Base-by-base conservation (phyloP, 2,113 vertebrate genomes). In the Fregetta grallaria region DNA sequence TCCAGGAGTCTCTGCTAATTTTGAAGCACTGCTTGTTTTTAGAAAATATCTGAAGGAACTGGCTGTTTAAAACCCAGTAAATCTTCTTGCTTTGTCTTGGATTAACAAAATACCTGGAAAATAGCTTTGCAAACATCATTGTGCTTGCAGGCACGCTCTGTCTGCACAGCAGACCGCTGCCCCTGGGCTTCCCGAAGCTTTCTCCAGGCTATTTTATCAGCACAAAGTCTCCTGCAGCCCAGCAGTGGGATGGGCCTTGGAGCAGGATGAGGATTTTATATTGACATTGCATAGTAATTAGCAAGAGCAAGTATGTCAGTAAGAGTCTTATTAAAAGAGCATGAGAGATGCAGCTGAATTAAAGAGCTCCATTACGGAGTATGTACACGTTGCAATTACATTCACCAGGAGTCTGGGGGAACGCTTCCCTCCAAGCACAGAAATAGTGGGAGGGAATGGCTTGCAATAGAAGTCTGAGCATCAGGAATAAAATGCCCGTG, bases 301-400 rank as follows among this genome's bases (percentile, higher is more conserved):
- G 21, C 50, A 18, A 47, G 27, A 50, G 74, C 32, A 20, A 19
- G 14, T 3, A 14, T n/a, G 61, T 13, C 68, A 38, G 47, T 9
- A 19, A 59, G 45, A 40, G 20, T 36, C 27, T 38, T 34, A 10
- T 26, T 30, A 7, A 29, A 70, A 34, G 53, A 52, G 49, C 62
- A 14, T 5, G 40, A 71, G 68, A 90, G 67, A 10, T 30, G 53
- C 18, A 88, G 86, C 55, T 59, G 78, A 30, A 47, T 59, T 29
- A 6, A 55, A 36, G 58, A 56, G 25, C 38, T 80, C 58, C 13
- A 0, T 18, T 26, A 6, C 1, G 3, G 4, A 29, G 17, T 22
- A 16, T 0, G 0, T 0, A 1, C 61, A 78, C 7, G 3, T 58
- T 27, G 30, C 36, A 30, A 6, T 36, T 53, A 26, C 32, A 12